Conservation (phyloP, 2,888 invertebrate genomes). For the Latrodectus hesperus region DNA sequence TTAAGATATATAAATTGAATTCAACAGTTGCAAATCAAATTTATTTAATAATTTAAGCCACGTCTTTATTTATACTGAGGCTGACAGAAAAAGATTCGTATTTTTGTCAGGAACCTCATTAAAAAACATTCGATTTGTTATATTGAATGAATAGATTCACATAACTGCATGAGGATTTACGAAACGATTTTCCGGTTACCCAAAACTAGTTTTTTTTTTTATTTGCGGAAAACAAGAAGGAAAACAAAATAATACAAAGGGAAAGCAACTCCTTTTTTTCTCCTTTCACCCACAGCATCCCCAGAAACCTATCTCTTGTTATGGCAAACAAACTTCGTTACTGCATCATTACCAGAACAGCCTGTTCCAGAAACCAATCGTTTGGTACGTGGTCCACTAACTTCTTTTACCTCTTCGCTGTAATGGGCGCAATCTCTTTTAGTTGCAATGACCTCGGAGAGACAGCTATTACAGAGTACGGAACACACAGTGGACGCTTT, state of each 20-base stretch:
- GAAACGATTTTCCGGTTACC: constrained; percentile 24
- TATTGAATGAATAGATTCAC: constrained; percentile 9
- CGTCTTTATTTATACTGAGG: no score
- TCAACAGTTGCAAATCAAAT: no score
- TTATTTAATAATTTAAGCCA: no score
- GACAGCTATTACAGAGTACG: constrained; percentile 51
- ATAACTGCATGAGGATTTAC: constrained; percentile 27
- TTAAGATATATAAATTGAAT: no score
- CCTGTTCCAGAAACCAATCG: constrained; percentile 44
- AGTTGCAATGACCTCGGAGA: constrained; percentile 41
- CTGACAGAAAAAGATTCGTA: no score
- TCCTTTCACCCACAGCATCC: not conserved
- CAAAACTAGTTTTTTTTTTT: constrained; percentile 21
- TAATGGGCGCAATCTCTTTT: constrained; percentile 63
- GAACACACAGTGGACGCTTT: constrained; percentile 29
- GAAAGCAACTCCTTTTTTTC: constrained; percentile 20
- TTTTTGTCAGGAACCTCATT: not conserved
- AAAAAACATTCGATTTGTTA: constrained; percentile 28
- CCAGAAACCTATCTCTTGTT: constrained; percentile 45
- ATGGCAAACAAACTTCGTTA: constrained; percentile 64
- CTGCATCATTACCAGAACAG: constrained; percentile 62
- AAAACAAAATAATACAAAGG: constrained; percentile 12
- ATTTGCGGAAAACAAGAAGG: constrained; percentile 13
- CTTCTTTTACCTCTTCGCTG: constrained; percentile 30
- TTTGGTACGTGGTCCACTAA: constrained; percentile 42